A percentile compares a stretch with the other conserved stretches of the same genome.
These are phyloP conservation scores for Bembecia ichneumoniformis DNA, from an alignment of 2,888 invertebrate genomes.

Conservation along the genomic window DNA sequence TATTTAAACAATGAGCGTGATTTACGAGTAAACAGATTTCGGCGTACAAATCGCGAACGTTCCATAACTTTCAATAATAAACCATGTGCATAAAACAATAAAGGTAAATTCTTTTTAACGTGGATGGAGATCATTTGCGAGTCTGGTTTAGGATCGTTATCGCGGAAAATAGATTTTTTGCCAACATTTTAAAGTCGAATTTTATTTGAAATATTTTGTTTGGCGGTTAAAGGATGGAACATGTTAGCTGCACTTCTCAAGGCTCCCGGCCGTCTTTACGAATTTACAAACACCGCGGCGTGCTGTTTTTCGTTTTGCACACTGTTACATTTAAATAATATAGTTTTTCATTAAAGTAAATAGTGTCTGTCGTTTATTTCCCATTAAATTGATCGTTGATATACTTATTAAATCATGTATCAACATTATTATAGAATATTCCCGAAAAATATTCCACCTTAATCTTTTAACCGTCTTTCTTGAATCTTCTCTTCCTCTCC, in stretches of 20 bases:
- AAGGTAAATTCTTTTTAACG: not conserved
- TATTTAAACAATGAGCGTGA: slow-evolving; percentile 66
- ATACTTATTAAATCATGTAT: no score
- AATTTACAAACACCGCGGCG: slow-evolving; percentile 56
- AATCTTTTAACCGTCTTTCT: no score
- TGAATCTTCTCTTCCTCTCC: no score
- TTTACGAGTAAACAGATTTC: slow-evolving; percentile 63
- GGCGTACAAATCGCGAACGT: slow-evolving; percentile 37
- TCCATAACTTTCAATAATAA: slow-evolving; percentile 7
- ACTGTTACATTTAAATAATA: slow-evolving; percentile 50
- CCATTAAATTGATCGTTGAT: slow-evolving; percentile 15
- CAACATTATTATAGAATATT: no score
- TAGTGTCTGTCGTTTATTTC: slow-evolving; percentile 26
- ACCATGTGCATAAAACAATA: not conserved
- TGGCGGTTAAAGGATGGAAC: slow-evolving; percentile 41
- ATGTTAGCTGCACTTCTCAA: slow-evolving; percentile 57
- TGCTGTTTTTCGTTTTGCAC: slow-evolving; percentile 52
- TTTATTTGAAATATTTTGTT: not conserved
- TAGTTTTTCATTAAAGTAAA: slow-evolving; percentile 46
- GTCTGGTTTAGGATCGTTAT: not conserved
- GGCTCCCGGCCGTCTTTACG: slow-evolving; percentile 42
- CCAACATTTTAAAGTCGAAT: not conserved
- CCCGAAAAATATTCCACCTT: no score
- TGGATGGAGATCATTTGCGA: not conserved
- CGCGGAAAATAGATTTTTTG: not conserved